Evolutionary conservation across 2,113 vertebrate genomes (phyloP), one percentile per base, ranked within the genome.

Genomic region (Actinemys pallida): DNA sequence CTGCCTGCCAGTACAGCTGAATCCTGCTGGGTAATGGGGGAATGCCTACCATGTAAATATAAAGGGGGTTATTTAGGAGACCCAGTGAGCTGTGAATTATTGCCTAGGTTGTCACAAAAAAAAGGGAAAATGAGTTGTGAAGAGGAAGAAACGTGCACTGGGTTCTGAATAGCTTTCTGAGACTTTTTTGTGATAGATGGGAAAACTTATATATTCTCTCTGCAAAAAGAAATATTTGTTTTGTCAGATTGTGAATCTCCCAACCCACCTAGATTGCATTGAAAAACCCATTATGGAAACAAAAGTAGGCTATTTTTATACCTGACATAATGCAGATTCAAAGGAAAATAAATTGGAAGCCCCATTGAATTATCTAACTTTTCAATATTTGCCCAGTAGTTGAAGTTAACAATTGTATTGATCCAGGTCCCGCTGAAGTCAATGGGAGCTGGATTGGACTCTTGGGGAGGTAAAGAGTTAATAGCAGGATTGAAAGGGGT

Each of bases 1-100:
- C 88, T 96, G 80, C 86, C 97, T 97, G 94, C 95, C 94, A 95
- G 65, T 91, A 92, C 22, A 11, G 92, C 84, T 96, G 86, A 89
- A 94, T 96, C 97, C 97, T 93, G 76, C 94, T 96, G 90, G 76
- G 91, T 97, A 97, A 98, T 96, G 94, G 96, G 97, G 96, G 90
- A 94, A 97, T 96, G 93, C 94, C 96, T 96, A 95, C 89, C 72
- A 88, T 93, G 94, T 95, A 96, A 96, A 96, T 97, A 94, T 92
- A 97, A 98, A 97, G 90, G 94, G 87, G 96, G 94, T 95, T 96
- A 96, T 97, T 97, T 98, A 96, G 91, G 97, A 97, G 94, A 96
- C 92, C 96, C 92, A 97, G 91, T 92, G 95, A 97, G 90, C 95
- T 96, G 96, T 95, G 91, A 98, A 96, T 98, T 97, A 97, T 94